Evolutionary conservation across 2,113 vertebrate species (phyloP), one percentile per base, ranked within the genome.

Genomic region (Phainopepla nitens): DNA sequence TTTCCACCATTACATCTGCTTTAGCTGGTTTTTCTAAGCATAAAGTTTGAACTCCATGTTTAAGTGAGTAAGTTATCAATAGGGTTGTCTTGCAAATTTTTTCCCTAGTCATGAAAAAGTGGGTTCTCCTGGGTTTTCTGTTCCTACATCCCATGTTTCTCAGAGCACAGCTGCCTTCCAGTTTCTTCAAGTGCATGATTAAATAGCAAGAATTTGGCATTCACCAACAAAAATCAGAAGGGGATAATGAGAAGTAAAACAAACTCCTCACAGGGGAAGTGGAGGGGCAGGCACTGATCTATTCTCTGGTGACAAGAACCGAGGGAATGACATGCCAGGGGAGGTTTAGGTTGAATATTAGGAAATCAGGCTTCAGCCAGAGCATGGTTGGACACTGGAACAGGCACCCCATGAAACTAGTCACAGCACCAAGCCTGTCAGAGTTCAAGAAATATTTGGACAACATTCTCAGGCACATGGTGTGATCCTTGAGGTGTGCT

Each of bases 1-100:
- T 91, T 33, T 45, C 13, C 15, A 53, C 23, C 47, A 49, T 27
- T 75, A 29, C 25, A 60, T 20, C 33, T 49, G 22, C 27, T 60
- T 79, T 83, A 71, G 7, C 35, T 72, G 62, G 0, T 79, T 76
- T 78, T 76, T 44, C 25, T 44, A 44, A 66, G 20, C 29, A 22
- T 56, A 39, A 70, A 31, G 47, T 69, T 82, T 61, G 80, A 61
- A 69, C 22, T 54, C 62, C n/a, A 81, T 49, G 18, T 90, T 93
- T 96, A 97, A 96, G 62, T 64, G 96, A 96, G 76, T 78, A 96
- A 85, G 35, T 93, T 95, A 94, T 79, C 89, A 93, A n/a, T 54
- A 97, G 73, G 50, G 81, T 49, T 91, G 15, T 80, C 79, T 93
- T 58, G 33, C 33, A 86, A 95, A 54, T 66, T 87, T 89, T 94